Percentiles rank a stretch among this genome's conserved stretches.
phyloP scores from a whole-genome alignment of 2,113 vertebrate species.

The Salvelinus alpinus region DNA sequence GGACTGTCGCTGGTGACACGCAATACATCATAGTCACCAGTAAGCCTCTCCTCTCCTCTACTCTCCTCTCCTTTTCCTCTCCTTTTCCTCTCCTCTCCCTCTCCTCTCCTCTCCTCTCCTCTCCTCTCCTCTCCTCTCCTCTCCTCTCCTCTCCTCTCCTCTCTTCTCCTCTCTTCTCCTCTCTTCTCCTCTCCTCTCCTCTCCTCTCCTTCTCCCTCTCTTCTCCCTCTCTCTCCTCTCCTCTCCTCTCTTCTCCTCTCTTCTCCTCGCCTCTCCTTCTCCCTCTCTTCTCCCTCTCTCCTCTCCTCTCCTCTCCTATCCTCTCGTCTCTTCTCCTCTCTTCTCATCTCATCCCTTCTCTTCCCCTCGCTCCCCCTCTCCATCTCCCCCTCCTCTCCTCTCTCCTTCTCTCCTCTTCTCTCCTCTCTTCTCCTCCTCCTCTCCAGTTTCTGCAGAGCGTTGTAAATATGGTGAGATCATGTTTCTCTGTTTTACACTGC shows the following conservation, averaged over 20 bases:
- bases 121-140: not conserved
- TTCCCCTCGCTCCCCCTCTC: not conserved
- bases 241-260: not conserved
- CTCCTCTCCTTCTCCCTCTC: not conserved
- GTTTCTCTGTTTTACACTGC: slow-evolving; percentile 55
- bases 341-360: not conserved
- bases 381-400: not conserved
- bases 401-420: not conserved
- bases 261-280: no score
- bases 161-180: not conserved
- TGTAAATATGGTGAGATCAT: slow-evolving; percentile 59
- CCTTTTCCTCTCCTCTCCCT: not conserved
- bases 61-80: fast-evolving
- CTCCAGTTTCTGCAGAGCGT: not conserved
- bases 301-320: not conserved
- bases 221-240: not conserved
- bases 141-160: not conserved
- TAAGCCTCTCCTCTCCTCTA: not conserved
- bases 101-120: not conserved
- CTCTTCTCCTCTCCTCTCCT: no score
- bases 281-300: not conserved
- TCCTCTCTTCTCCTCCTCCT: not conserved
- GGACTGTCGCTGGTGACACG: not conserved
- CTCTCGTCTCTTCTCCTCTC: not conserved
- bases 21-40: not conserved